Percentiles rank a stretch among this genome's conserved stretches.
These are phyloP conservation scores for Crypturellus undulatus DNA, from an alignment of 2,113 vertebrate species.

Conservation along the genomic window DNA sequence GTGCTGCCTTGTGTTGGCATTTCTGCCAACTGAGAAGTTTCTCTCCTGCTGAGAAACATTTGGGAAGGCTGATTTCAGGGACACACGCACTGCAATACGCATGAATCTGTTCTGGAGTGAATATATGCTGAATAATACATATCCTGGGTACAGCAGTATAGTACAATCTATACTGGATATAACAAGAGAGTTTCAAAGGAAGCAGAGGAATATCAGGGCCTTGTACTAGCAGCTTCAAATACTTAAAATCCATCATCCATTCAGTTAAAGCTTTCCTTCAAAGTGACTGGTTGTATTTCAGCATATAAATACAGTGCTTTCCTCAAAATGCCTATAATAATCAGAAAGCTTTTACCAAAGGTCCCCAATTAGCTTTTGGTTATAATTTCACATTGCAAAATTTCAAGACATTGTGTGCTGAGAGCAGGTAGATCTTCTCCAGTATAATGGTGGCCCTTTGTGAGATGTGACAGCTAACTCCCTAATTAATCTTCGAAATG, in stretches of 20 bases:
- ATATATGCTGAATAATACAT: neutral
- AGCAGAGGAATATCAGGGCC: neutral
- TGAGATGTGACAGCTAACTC: constrained; percentile 65
- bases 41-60: neutral
- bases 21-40: too few species aligned
- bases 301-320: neutral
- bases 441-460: constrained; percentile 48
- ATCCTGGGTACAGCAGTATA: neutral
- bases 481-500: constrained; percentile 80
- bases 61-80: neutral
- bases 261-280: constrained; percentile 9
- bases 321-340: constrained; percentile 7
- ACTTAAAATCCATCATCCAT: neutral
- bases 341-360: constrained; percentile 23
- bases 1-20: neutral
- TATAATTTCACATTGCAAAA: constrained; percentile 4
- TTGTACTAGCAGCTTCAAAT: neutral
- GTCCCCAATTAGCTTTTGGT: neutral
- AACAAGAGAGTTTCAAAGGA: neutral
- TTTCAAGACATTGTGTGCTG: neutral
- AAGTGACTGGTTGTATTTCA: neutral
- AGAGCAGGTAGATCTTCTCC: constrained; percentile 52
- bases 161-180: neutral
- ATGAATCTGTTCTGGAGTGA: neutral
- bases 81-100: neutral